Base-by-base conservation (phyloP, 2,797 vertebrate genomes). In the Mareca penelope region DNA sequence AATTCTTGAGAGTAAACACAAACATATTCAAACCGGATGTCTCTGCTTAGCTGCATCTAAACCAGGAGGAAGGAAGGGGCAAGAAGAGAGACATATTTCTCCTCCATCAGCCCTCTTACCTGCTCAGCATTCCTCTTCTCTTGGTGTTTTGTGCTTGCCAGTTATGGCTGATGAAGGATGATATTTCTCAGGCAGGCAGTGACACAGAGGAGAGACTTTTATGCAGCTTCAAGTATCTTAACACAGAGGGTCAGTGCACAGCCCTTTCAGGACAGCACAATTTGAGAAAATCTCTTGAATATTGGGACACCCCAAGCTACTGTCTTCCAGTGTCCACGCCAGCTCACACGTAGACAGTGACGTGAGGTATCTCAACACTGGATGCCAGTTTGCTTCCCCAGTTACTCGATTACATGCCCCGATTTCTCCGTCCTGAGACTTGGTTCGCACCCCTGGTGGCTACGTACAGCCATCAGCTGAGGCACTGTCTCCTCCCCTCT, bases 181-280 rank as follows among this genome's bases (percentile, higher is more conserved):
- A 4, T 28, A 8, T 79, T 88, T 72, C 42, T 79, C 17, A 11
- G 15, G 18, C 48, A 73, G 23, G 15, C 40, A 60, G 24, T 53
- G 48, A 67, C 60, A 42, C 24, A 50, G 46, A 79, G 65, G 23
- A 84, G 46, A 4, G 52, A 63, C 65, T 92, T 90, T 84, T 86
- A 11, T 68, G 31, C 77, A 29, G 64, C 73, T 86, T 19, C 2
- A 0, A 8, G 21, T 57, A 39, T 76, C 24, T 70, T 70, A 42
- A 59, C 8, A 18, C 35, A 69, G 46, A 69, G 23, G 29, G 31
- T 88, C 83, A 75, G 37, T 48, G 61, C 33, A 17, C 19, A 67
- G 40, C n/a, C 46, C 46, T 76, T 72, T 21, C 29, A 81, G 68
- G 53, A 82, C 83, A 65, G 40, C 31, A 80, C 39, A 71, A 57